These are phyloP conservation scores for Myotis yumanensis DNA, from an alignment of 2,113 vertebrate species.

Conservation along the genomic window DNA sequence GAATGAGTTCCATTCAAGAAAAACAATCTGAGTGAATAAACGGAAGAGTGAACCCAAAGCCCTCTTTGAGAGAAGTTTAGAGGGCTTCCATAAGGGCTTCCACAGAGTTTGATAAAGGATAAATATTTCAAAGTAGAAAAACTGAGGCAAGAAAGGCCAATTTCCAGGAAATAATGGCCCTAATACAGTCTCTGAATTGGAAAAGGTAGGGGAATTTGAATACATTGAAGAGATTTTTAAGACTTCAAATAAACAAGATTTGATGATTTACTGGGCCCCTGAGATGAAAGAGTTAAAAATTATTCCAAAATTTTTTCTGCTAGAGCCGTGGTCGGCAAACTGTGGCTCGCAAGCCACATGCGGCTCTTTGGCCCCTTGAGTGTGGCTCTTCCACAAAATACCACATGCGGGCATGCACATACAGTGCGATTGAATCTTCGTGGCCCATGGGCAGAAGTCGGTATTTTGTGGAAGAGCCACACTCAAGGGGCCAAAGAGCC, in stretches of 20 bases:
- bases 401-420: too few species aligned
- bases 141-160: background rate
- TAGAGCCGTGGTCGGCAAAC: background rate
- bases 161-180: background rate
- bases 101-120: background rate
- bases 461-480: too few species aligned
- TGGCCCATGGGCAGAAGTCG: too few species aligned
- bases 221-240: background rate
- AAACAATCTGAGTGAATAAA: background rate
- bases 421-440: too few species aligned
- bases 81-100: background rate
- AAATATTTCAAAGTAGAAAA: background rate
- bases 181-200: background rate
- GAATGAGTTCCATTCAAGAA: background rate
- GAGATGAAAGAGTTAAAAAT: background rate
- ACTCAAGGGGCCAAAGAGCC: too few species aligned
- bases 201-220: background rate
- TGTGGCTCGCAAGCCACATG: too few species aligned
- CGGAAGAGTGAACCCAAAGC: background rate
- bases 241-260: background rate
- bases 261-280: background rate
- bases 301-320: background rate
- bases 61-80: background rate
- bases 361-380: too few species aligned
- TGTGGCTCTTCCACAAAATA: too few species aligned